Base-by-base conservation (phyloP, 2,888 invertebrate genomes). In the Scrobipalpa atriplicella region DNA sequence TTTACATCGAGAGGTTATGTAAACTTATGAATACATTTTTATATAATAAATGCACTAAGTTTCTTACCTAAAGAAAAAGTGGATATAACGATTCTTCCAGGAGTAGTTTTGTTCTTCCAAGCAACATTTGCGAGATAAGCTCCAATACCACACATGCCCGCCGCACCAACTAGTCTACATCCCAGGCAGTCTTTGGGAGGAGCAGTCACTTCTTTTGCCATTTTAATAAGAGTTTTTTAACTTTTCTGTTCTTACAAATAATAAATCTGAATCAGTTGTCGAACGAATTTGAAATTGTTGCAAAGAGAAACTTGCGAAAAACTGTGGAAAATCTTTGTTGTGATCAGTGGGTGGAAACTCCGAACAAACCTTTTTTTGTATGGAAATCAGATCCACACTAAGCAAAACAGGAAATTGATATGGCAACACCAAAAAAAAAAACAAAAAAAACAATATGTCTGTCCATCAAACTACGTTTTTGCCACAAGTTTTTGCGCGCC, bases 121-220 rank as follows among this genome's bases (percentile, higher is more conserved):
- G 94, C 91, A 68, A 93, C 89, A 71, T 93, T 91, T 3, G 91
- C 93, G 0, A 95, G 83, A 73, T 95, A 95, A 68, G 90, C 90
- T 69, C 95, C 95, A 68, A 95, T 94, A 0, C 95, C 95, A 38
- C 95, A 79, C 47, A 95, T 85, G 7, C 95, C 95, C 9, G 87
- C 81, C 7, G 95, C 94, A 67, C 95, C 94, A 0, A 94, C 85
- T 19, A 94, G 71, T 75, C 95, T 92, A 75, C 95, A 95, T 0
- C 90, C 86, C 7, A 93, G 73, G 70, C 95, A 95, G 75, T 95
- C 95, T 16, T 92, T 86, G 56, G 93, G 85, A 69, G 86, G 83
- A 66, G 85, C 82, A 19, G 83, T 82, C 56, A 89, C 82, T 68
- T 89, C 80, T 21, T 64, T 64, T 0, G 13, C 21, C 64, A 64